Conservation (phyloP, 2,888 invertebrate species). For the Ectropis crepuscularia region DNA sequence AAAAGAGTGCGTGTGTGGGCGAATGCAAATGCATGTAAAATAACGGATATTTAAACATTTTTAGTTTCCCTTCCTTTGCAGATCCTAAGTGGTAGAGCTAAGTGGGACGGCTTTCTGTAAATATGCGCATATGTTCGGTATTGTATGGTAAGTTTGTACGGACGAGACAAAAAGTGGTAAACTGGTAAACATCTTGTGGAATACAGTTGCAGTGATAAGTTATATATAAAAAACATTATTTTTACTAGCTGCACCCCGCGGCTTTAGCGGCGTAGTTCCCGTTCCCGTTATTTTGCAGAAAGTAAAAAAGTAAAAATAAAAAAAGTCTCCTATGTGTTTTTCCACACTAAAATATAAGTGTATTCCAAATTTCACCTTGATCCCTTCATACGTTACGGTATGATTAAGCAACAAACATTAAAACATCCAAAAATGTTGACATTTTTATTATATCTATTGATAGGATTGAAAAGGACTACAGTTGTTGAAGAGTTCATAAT, state of each 20-base stretch:
- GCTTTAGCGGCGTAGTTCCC: no score
- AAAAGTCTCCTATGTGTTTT: no score
- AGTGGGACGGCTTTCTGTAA: constrained; percentile 55
- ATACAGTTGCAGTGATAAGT: constrained; percentile 4
- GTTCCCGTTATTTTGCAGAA: no score
- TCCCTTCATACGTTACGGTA: no score
- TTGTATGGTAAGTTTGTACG: constrained; percentile 70
- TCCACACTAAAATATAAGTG: no score
- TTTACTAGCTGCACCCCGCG: neutral
- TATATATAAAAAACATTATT: neutral
- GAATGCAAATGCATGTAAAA: constrained; percentile 55
- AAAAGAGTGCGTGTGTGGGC: constrained; percentile 45
- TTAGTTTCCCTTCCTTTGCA: constrained; percentile 61
- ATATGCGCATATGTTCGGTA: constrained; percentile 74
- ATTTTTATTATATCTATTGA: no score
- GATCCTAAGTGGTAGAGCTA: constrained; percentile 52
- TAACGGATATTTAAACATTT: constrained; percentile 51
- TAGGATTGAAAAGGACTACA: no score
- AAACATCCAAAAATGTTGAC: no score
- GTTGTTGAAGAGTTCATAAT: no score
- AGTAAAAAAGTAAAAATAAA: no score
- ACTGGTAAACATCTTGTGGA: constrained; percentile 33
- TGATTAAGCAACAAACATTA: no score
- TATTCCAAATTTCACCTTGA: no score
- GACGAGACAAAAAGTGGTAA: constrained; percentile 29